Conservation (phyloP, 2,797 vertebrate species). For the Myotis planiceps region DNA sequence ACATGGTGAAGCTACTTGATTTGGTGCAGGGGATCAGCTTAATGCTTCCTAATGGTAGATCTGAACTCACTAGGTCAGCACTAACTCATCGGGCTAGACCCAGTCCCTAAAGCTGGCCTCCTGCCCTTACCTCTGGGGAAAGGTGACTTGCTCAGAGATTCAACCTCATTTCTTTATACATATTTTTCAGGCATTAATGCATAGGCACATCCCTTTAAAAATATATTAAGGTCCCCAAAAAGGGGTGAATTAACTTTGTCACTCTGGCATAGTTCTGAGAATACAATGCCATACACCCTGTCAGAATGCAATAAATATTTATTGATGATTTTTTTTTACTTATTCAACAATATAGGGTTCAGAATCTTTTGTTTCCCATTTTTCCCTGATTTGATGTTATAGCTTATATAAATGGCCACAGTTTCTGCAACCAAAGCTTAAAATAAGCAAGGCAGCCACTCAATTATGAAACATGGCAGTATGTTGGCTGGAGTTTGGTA, state of each 20-base stretch:
- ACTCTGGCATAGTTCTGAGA: constrained; percentile 78
- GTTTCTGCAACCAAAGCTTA: constrained; percentile 42
- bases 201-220: constrained; percentile 84
- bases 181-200: constrained; percentile 79
- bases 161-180: constrained; percentile 67
- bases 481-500: constrained; percentile 50
- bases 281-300: constrained; percentile 80
- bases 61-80: background rate
- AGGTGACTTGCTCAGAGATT: constrained; percentile 64
- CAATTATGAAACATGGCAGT: constrained; percentile 41
- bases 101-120: constrained; percentile 1
- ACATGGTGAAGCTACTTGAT: constrained; percentile 61
- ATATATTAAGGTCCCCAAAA: constrained; percentile 78
- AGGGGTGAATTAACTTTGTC: constrained; percentile 79
- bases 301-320: constrained; percentile 79
- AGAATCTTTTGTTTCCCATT: constrained; percentile 52
- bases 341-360: constrained; percentile 69
- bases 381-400: constrained; percentile 80
- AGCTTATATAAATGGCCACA: constrained; percentile 70
- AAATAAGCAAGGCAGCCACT: constrained; percentile 60
- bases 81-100: background rate
- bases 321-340: constrained; percentile 70
- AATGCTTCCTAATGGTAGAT: constrained; percentile 34
- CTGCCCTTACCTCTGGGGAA: constrained; percentile 48
- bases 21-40: constrained; percentile 64